Evolutionary conservation across 2,797 vertebrate species (phyloP).

Genomic region (Hybognathus amarus): DNA sequence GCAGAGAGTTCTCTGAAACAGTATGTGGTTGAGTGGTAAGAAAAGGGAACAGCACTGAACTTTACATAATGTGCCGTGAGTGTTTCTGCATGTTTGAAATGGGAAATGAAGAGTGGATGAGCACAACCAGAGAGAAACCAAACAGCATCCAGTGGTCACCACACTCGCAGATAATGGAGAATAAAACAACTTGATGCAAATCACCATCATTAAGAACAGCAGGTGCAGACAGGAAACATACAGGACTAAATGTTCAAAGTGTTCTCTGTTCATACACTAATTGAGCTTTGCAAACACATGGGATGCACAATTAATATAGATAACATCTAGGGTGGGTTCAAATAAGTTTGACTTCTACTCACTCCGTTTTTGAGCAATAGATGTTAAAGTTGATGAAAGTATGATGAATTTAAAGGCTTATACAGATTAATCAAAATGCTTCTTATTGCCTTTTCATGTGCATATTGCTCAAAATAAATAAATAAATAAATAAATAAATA

Average conservation of each 20-base stretch:
- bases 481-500: too few relatives aligned
- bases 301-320: not conserved
- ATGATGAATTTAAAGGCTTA: too few relatives aligned
- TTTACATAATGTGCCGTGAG: conserved; percentile 2
- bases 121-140: conserved; percentile 25
- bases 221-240: conserved; percentile 19
- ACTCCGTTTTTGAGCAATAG: too few relatives aligned
- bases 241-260: conserved; percentile 10
- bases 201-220: conserved; percentile 35
- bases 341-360: too few relatives aligned
- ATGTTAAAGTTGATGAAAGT: too few relatives aligned
- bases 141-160: conserved; percentile 23
- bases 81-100: conserved; percentile 13
- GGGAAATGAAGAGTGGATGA: conserved; percentile 9
- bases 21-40: not conserved
- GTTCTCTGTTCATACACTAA: not conserved
- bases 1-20: too few relatives aligned
- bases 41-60: not conserved
- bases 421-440: too few relatives aligned
- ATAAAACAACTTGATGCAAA: conserved; percentile 45
- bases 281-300: conserved; percentile 11
- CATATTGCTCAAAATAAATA: too few relatives aligned
- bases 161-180: conserved; percentile 47
- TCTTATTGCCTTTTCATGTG: too few relatives aligned
- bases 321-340: too few relatives aligned